A percentile compares a stretch with the other conserved stretches of the same genome.
Conservation (phyloP, 2,113 vertebrate species). For the Esox niger region DNA sequence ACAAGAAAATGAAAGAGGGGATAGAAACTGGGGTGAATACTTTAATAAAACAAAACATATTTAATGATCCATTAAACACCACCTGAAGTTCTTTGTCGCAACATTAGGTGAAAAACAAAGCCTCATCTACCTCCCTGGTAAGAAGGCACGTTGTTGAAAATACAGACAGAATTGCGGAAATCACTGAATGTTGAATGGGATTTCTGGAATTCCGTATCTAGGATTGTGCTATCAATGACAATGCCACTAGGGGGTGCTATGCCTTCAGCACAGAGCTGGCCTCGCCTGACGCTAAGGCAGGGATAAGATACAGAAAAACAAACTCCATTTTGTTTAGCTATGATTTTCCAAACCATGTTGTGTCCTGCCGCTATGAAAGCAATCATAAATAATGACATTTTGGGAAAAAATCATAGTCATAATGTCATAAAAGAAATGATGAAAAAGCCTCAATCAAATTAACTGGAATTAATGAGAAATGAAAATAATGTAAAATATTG, state of each 20-base stretch:
- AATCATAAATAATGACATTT: conserved; percentile 12
- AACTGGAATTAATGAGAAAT: conserved; percentile 7
- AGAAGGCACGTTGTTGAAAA: too few species aligned
- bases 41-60: conserved; percentile 30
- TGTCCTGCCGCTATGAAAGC: conserved; percentile 29
- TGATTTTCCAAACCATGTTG: conserved; percentile 15
- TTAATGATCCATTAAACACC: conserved; percentile 36
- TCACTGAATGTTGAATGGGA: too few species aligned
- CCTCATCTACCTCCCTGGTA: too few species aligned
- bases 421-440: too few species aligned
- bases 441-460: conserved; percentile 25
- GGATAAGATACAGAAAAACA: conserved; percentile 21
- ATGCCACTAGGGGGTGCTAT: conserved; percentile 70
- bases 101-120: too few species aligned
- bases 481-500: conserved; percentile 12
- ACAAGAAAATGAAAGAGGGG: neutral
- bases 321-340: conserved; percentile 58
- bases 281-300: neutral
- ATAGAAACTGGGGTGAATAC: neutral
- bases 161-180: too few species aligned
- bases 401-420: too few species aligned
- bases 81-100: conserved; percentile 8
- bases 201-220: too few species aligned
- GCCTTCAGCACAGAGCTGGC: conserved; percentile 23
- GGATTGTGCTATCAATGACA: neutral